Evolutionary conservation across 2,888 invertebrate species (phyloP), one percentile per base, ranked within the genome.

Genomic region (Eucriotettix oculatus): DNA sequence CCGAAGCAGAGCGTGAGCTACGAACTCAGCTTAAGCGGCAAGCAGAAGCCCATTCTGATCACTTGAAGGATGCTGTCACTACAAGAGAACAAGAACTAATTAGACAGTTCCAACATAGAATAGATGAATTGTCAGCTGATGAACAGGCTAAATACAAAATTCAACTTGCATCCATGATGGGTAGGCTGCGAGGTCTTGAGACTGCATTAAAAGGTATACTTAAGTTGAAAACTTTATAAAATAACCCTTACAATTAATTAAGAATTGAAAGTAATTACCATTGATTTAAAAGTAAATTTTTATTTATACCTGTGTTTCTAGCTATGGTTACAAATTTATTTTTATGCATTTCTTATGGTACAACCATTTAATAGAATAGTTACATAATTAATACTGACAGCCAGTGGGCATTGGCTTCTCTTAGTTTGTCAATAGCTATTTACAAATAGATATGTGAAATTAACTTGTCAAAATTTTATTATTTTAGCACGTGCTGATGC

Each of bases 31-130:
- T 98, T 62, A 87, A 88, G 70, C 80, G 88, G 58, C 94, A 95
- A 69, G 82, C 87, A 1, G 90, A 92, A 68, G 85, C 92, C 0
- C 93, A 95, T 72, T 79, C 84, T 57, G 93, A 94, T 70, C 85
- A 90, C 65, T 71, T 90, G 62, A 79, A 80, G 54, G 89, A 89
- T 67, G 85, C 84, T 1, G 74, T 96, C 14, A 73, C 75, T 9
- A 75, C 76, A 61, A 75, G 83, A 68, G 74, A 84, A 69, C 72
- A 79, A 71, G 77, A 83, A 71, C 69, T 81, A 69, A 77, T 79
- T 60, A 73, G 78, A 40, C 68, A 70, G 57, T 76, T 80, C 64
- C 74, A 76, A 53, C 76, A 80, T 10, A 77, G 80, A 62, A 72
- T 86, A 42, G 83, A 85, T 66, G 86, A 89, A 66, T 79, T 83